phyloP scores from a whole-genome alignment of 2,797 vertebrate species.

The Cygnus olor region DNA sequence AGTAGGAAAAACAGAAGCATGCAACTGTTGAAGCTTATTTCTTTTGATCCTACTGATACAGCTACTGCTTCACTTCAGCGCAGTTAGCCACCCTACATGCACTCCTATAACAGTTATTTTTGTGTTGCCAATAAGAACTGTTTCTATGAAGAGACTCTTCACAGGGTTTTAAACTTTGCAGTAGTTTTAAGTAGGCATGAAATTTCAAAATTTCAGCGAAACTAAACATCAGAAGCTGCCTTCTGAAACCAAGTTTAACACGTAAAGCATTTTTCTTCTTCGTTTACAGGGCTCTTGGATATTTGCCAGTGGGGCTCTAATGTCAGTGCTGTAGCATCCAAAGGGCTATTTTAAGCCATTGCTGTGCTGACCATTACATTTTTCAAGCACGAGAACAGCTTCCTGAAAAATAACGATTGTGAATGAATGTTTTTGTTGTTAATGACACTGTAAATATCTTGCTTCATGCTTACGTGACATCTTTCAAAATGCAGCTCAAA shows the following conservation, averaged over 20 bases:
- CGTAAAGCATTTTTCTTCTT: background rate
- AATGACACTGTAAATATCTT: background rate
- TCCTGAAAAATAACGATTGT: conserved; percentile 33
- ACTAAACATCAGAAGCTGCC: background rate
- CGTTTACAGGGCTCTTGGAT: conserved; percentile 3
- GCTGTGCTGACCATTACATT: conserved; percentile 62
- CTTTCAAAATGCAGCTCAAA: no score
- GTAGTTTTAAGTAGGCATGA: background rate
- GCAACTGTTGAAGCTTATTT: background rate
- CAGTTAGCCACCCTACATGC: background rate
- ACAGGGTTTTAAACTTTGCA: background rate
- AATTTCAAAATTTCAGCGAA: background rate
- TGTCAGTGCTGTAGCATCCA: conserved; percentile 32
- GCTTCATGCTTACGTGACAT: background rate
- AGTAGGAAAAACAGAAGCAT: background rate
- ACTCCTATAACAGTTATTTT: background rate
- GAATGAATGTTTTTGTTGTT: background rate
- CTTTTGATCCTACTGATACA: background rate
- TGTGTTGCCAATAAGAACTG: background rate
- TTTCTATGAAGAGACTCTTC: background rate
- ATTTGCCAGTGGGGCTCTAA: background rate
- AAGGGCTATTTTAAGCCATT: conserved; percentile 60
- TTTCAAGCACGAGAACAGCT: conserved; percentile 56
- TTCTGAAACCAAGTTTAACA: background rate
- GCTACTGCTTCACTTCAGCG: background rate